Evolutionary conservation across 2,888 invertebrate genomes (phyloP).

Genomic region (Panzeria rudis): DNA sequence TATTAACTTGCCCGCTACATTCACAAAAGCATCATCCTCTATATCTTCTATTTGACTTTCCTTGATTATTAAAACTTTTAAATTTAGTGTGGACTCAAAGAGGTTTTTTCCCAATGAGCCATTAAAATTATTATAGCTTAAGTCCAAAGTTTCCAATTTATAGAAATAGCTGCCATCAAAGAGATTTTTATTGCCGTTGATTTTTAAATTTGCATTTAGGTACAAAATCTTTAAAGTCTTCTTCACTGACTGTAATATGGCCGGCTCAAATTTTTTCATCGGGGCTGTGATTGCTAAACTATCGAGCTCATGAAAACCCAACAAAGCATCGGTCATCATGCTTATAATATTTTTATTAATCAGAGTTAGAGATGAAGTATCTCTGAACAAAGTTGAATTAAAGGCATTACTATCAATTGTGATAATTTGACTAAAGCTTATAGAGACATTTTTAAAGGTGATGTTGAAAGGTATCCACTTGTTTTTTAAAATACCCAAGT

Average conservation of each 20-base stretch:
- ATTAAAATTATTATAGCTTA: conserved; percentile 77
- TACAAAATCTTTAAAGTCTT: conserved; percentile 75
- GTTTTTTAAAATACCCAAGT: conserved; percentile 49
- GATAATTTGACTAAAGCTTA: conserved; percentile 73
- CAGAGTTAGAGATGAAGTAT: conserved; percentile 74
- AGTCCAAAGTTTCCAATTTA: conserved; percentile 76
- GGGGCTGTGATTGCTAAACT: conserved; percentile 76
- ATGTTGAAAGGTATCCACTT: conserved; percentile 64
- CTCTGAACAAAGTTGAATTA: conserved; percentile 76
- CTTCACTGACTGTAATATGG: conserved; percentile 80
- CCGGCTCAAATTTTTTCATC: conserved; percentile 73
- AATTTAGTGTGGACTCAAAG: conserved; percentile 76
- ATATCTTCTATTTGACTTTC: conserved; percentile 76
- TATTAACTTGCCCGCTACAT: conserved; percentile 73
- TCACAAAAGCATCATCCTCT: conserved; percentile 76
- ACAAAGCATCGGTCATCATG: conserved; percentile 76
- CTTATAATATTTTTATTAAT: conserved; percentile 71
- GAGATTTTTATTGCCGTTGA: conserved; percentile 73
- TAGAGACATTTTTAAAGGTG: conserved; percentile 73
- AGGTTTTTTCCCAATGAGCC: conserved; percentile 58
- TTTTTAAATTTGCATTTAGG: conserved; percentile 74
- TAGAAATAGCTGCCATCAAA: conserved; percentile 77
- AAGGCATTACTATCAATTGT: conserved; percentile 77
- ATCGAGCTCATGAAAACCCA: conserved; percentile 77
- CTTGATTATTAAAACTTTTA: conserved; percentile 76